Percentiles rank a stretch among this genome's conserved stretches.
These are phyloP conservation scores for Malurus splendens DNA, from an alignment of 2,797 vertebrate species.

Conservation along the genomic window DNA sequence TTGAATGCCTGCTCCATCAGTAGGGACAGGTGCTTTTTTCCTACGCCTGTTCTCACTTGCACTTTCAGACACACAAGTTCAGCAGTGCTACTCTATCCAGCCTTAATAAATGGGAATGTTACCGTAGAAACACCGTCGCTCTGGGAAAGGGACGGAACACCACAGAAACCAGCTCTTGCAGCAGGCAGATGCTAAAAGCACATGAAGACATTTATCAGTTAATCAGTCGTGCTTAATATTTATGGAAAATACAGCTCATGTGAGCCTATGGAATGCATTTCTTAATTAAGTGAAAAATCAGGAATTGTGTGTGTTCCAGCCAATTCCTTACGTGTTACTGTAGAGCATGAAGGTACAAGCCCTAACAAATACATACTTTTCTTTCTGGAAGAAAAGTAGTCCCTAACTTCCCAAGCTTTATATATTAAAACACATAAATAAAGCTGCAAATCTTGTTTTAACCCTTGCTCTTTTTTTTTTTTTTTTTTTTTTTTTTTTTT, in stretches of 20 bases:
- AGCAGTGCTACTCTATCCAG: slow-evolving; percentile 11
- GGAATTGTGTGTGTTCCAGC: background rate
- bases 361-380: background rate
- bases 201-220: slow-evolving; percentile 42
- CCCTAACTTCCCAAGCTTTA: background rate
- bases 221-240: slow-evolving; percentile 42
- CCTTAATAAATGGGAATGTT: slow-evolving; percentile 37
- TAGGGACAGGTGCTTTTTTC: slow-evolving; percentile 22
- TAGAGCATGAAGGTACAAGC: background rate
- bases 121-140: slow-evolving; percentile 35
- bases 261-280: slow-evolving; percentile 11
- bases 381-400: background rate
- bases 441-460: background rate
- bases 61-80: background rate
- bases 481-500: background rate
- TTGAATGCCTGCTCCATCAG: background rate
- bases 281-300: slow-evolving; percentile 45
- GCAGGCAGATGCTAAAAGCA: slow-evolving; percentile 41
- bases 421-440: background rate
- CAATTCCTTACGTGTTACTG: background rate
- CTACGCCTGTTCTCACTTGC: slow-evolving; percentile 36
- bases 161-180: slow-evolving; percentile 28
- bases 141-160: background rate
- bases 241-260: slow-evolving; percentile 18
- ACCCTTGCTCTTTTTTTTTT: background rate